Conservation (phyloP, 2,797 vertebrate genomes). For the Gymnoscopelus microlampas region DNA sequence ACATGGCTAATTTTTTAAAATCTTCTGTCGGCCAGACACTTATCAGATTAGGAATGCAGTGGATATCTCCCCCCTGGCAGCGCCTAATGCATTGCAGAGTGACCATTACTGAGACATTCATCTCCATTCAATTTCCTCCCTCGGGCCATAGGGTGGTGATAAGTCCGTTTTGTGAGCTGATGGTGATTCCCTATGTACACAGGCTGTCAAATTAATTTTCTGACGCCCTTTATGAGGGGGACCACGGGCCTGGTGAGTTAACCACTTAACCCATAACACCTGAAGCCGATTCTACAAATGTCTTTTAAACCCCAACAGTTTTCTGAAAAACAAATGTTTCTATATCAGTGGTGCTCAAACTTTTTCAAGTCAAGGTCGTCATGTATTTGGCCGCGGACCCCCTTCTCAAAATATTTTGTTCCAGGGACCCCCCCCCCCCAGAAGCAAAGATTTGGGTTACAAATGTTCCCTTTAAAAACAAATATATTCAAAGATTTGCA, state of each 20-base stretch:
- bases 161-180: conserved; percentile 50
- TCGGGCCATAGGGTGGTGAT: conserved; percentile 46
- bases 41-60: conserved; percentile 28
- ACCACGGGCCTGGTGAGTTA: conserved; percentile 43
- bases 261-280: too few species aligned
- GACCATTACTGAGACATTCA: conserved; percentile 63
- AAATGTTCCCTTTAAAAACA: too few species aligned
- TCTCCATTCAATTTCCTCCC: conserved; percentile 56
- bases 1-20: conserved; percentile 32
- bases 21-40: conserved; percentile 40
- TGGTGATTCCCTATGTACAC: conserved; percentile 60
- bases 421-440: too few species aligned
- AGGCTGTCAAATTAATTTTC: conserved; percentile 45
- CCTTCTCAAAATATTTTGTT: too few species aligned
- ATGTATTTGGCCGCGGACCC: too few species aligned
- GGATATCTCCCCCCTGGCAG: conserved; percentile 40
- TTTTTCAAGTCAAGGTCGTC: too few species aligned
- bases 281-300: too few species aligned
- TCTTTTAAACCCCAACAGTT: too few species aligned
- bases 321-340: too few species aligned
- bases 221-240: conserved; percentile 50
- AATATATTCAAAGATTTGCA: too few species aligned
- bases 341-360: too few species aligned
- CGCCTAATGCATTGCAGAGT: conserved; percentile 48
- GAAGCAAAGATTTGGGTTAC: too few species aligned